Conservation (phyloP, 2,113 vertebrate species). For the Podocnemis expansa region DNA sequence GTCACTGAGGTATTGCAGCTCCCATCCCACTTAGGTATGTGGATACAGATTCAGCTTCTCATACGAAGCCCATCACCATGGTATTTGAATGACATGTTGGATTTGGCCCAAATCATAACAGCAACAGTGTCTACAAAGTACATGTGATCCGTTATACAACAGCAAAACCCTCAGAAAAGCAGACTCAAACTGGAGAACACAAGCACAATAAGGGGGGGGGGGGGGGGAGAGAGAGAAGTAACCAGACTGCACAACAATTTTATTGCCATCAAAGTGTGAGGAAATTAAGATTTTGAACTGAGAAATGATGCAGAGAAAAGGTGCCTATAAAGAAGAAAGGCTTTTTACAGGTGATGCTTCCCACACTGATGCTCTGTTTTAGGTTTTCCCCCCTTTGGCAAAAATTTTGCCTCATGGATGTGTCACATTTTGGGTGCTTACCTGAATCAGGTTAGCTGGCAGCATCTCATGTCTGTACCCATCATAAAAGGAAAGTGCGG, state of each 20-base stretch:
- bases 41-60: background rate
- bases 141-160: background rate
- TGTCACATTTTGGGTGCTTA: constrained; percentile 47
- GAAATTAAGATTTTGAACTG: background rate
- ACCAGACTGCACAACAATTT: background rate
- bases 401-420: background rate
- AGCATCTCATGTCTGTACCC: constrained; percentile 91
- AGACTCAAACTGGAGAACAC: background rate
- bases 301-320: background rate
- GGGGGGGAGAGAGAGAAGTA: background rate
- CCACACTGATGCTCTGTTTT: background rate
- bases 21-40: background rate
- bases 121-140: background rate
- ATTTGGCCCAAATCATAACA: background rate
- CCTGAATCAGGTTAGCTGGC: constrained; percentile 96
- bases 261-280: background rate
- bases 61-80: background rate
- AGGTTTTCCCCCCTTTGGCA: background rate
- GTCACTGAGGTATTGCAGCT: background rate
- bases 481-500: constrained; percentile 95
- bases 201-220: background rate
- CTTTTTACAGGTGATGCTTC: background rate
- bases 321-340: background rate
- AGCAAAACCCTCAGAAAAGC: background rate
- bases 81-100: background rate